A percentile compares a stretch with the other conserved stretches of the same genome.
phyloP scores from a whole-genome alignment of 2,113 vertebrate species.

The Tetrao urogallus region DNA sequence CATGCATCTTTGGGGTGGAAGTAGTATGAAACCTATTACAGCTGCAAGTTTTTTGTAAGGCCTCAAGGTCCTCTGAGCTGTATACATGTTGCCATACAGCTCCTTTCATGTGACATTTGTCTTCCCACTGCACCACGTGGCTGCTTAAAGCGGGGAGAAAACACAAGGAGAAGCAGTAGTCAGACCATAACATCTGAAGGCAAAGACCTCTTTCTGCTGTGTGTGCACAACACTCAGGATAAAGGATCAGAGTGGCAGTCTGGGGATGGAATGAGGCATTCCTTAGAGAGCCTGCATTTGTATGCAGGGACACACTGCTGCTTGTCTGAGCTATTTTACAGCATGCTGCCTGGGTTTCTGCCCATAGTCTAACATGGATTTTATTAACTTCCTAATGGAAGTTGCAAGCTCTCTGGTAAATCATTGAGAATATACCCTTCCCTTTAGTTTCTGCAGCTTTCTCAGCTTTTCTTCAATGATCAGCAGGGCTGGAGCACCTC shows the following conservation, averaged over 20 bases:
- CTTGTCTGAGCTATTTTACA: background rate
- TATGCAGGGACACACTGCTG: background rate
- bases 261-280: background rate
- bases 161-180: background rate
- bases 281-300: background rate
- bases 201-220: background rate
- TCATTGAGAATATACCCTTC: background rate
- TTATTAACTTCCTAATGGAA: slow-evolving; percentile 2
- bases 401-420: background rate
- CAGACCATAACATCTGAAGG: background rate
- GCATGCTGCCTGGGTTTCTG: background rate
- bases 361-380: background rate
- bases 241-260: background rate
- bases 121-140: background rate
- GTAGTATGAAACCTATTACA: rapidly evolving
- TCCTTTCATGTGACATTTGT: background rate
- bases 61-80: background rate
- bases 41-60: background rate
- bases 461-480: background rate
- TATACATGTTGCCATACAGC: background rate
- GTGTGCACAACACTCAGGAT: rapidly evolving
- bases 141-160: background rate
- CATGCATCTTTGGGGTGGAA: background rate
- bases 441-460: background rate
- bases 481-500: too few species aligned